Base-by-base conservation (phyloP, 2,797 vertebrate genomes). In the Phylloscopus collybita region DNA sequence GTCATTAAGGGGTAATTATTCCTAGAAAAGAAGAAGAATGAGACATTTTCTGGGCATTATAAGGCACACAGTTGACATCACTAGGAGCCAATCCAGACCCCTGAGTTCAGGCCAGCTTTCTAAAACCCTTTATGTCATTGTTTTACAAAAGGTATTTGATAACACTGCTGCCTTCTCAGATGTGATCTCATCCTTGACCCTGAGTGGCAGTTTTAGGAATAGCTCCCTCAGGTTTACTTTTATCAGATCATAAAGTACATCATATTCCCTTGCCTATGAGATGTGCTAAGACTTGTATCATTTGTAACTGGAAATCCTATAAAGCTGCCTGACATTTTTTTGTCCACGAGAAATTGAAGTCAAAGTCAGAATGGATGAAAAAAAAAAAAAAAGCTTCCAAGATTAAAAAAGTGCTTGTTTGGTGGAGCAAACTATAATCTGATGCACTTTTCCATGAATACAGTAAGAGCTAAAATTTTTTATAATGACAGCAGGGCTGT, bases 101-200 rank as follows among this genome's bases (percentile, higher is more conserved):
- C 71, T 60, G 59, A 85, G 92, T 64, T 50, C 72, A 86, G 36
- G 78, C 71, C 84, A 86, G 92, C 56, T 88, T 92, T 96, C 76
- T 83, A 66, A 93, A 90, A 54, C 64, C 61, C 87, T 88, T 97
- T 79, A 86, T 61, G 60, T 84, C 95, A 92, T 32, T 91, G 80
- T 80, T 91, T 95, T 87, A 92, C 88, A 69, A 79, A 96, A 97
- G 83, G 91, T 86, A 84, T 90, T 91, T 96, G 92, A 97, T 80
- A 94, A 62, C 51, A 85, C 25, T 73, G n/a, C 91, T 92, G 82
- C 71, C 57, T 93, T 93, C 88, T 96, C 73, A 86, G 72, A 80
- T 93, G 70, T 96, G 96, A 97, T 96, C 91, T 97, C 95, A 97
- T 96, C 86, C 86, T 93, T 96, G 90, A 97, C 92, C 89, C 73